Evolutionary conservation across 2,797 vertebrate genomes (phyloP).

Genomic region (Sebastes diploproa): DNA sequence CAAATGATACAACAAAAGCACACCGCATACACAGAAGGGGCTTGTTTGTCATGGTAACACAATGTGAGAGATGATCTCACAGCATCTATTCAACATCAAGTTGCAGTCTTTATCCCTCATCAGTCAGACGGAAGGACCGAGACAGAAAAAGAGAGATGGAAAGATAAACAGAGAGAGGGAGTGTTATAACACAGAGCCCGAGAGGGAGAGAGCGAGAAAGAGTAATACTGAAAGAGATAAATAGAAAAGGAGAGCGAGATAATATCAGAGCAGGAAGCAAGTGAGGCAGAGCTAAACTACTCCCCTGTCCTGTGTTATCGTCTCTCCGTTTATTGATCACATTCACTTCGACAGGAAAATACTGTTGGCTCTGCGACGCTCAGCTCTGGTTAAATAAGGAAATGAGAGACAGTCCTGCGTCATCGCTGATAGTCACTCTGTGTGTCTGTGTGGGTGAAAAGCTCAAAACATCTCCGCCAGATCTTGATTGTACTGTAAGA

Average conservation of each 20-base stretch:
- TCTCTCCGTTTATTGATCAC: conserved; percentile 50
- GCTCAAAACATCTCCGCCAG: conserved; percentile 6
- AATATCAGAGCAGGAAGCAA: conserved; percentile 48
- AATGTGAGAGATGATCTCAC: conserved; percentile 40
- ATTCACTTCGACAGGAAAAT: conserved; percentile 43
- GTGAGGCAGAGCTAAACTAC: conserved; percentile 37
- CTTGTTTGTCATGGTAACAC: conserved; percentile 65
- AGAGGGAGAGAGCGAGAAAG: conserved; percentile 23
- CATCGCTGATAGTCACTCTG: conserved; percentile 10
- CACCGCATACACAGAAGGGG: conserved; percentile 28
- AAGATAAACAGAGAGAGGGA: conserved; percentile 41
- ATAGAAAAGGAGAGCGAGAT: conserved; percentile 33
- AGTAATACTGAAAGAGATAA: conserved; percentile 14
- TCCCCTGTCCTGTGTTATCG: conserved; percentile 42
- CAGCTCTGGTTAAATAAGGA: conserved; percentile 47
- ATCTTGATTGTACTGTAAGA: neutral
- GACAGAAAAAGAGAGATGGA: neutral
- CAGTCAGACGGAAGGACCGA: conserved; percentile 30
- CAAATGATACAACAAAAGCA: conserved; percentile 31
- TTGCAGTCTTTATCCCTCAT: conserved; percentile 45
- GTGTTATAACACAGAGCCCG: conserved; percentile 32
- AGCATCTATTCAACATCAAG: conserved; percentile 50
- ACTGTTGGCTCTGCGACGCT: conserved; percentile 15
- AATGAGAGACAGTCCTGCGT: conserved; percentile 50
- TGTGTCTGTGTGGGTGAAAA: neutral